phyloP scores from a whole-genome alignment of 2,113 vertebrate genomes.

The Procapra przewalskii region DNA sequence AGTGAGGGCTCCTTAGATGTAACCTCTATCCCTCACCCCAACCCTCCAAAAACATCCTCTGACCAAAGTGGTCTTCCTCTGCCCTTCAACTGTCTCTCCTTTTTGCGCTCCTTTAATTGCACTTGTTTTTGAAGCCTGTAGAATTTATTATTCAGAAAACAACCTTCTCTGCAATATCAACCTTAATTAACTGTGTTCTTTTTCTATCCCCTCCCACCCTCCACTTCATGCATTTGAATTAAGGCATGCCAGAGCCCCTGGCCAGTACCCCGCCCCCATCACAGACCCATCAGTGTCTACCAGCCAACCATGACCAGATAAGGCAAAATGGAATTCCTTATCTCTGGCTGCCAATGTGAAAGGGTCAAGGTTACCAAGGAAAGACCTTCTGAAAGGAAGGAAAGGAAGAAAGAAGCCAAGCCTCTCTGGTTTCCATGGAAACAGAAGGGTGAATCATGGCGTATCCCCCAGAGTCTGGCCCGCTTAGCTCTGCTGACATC shows the following conservation, averaged over 20 bases:
- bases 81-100: constrained; percentile 63
- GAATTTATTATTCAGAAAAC: constrained; percentile 83
- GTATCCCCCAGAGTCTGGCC: constrained; percentile 77
- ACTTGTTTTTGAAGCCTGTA: constrained; percentile 71
- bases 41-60: background rate
- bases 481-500: constrained; percentile 78
- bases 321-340: constrained; percentile 86
- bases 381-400: constrained; percentile 81
- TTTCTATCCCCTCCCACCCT: constrained; percentile 77
- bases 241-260: constrained; percentile 62
- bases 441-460: constrained; percentile 80
- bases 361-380: constrained; percentile 86
- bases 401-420: constrained; percentile 63
- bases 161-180: constrained; percentile 79
- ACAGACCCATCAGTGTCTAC: constrained; percentile 72
- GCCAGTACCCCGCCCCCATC: constrained; percentile 65
- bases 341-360: constrained; percentile 78
- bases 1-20: background rate
- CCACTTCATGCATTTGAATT: constrained; percentile 73
- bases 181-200: constrained; percentile 82
- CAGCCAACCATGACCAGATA: constrained; percentile 82
- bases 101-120: constrained; percentile 76
- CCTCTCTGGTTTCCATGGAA: constrained; percentile 82
- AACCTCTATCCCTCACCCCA: background rate
- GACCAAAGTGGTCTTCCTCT: constrained; percentile 24